A percentile compares a stretch with the other conserved stretches of the same genome.
phyloP scores from a whole-genome alignment of 2,113 vertebrate species.

The Sebastes fasciatus region DNA sequence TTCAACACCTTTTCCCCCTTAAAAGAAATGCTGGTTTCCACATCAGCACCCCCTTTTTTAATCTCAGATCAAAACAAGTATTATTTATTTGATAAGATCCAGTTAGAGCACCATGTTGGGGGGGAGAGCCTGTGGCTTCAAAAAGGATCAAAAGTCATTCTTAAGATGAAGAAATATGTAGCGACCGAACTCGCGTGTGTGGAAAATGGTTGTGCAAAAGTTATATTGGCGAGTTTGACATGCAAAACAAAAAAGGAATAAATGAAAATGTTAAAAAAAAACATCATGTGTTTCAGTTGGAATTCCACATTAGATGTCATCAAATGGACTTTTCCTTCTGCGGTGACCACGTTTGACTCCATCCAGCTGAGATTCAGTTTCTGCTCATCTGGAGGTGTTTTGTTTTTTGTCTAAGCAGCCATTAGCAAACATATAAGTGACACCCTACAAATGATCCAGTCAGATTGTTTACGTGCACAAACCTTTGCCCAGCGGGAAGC shows the following conservation, averaged over 20 bases:
- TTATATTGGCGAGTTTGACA: not conserved
- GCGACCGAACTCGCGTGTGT: not conserved
- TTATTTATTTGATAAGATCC: constrained; percentile 58
- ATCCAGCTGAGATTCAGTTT: not conserved
- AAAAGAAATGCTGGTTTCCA: constrained; percentile 66
- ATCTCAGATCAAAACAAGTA: constrained; percentile 54
- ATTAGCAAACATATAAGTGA: constrained; percentile 23
- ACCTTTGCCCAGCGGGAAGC: constrained; percentile 56
- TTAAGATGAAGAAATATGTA: not conserved
- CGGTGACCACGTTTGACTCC: not conserved
- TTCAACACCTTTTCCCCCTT: constrained; percentile 62
- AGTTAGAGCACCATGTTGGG: not conserved
- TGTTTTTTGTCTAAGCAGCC: constrained; percentile 27
- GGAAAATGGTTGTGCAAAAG: not conserved
- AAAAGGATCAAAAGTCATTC: constrained; percentile 18
- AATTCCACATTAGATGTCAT: constrained; percentile 2
- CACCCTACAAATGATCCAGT: constrained; percentile 41
- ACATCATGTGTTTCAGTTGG: not conserved
- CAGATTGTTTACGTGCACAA: constrained; percentile 60
- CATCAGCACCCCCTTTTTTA: constrained; percentile 58
- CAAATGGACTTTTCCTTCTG: not conserved
- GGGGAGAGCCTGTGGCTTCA: not conserved
- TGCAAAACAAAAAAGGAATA: not conserved
- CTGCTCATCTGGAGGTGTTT: constrained; percentile 8
- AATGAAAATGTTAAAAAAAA: not conserved